Percentiles rank a stretch among this genome's conserved stretches.
Conservation (phyloP, 2,797 vertebrate genomes). For the Neosilurus mollespiculum region DNA sequence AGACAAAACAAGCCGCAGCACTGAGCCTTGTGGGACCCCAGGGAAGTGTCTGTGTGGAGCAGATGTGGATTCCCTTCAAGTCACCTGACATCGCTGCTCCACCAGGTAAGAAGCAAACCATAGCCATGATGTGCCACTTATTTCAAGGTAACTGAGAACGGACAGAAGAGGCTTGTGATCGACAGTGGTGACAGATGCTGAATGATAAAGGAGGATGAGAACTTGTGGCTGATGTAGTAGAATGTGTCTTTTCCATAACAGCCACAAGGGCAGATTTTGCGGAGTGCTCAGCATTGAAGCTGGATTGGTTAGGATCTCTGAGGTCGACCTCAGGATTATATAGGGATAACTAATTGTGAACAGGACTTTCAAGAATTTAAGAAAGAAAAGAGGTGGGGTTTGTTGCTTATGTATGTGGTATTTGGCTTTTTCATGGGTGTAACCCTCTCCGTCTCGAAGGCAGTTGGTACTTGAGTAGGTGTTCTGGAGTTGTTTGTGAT, state of each 20-base stretch:
- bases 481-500: not conserved
- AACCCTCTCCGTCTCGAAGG: not conserved
- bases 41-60: not conserved
- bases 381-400: not conserved
- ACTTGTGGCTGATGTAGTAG: not conserved
- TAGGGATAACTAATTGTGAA: not conserved
- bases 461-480: not conserved
- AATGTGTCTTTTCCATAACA: not conserved
- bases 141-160: not conserved
- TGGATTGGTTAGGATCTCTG: too few relatives aligned
- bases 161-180: not conserved
- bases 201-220: not conserved
- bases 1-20: not conserved
- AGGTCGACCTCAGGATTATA: not conserved
- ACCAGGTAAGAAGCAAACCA: not conserved
- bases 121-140: not conserved
- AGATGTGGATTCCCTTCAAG: not conserved
- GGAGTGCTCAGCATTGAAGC: too few relatives aligned
- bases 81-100: not conserved
- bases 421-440: not conserved
- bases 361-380: not conserved
- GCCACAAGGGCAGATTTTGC: not conserved
- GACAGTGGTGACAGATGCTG: not conserved
- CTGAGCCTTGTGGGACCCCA: not conserved
- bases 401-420: not conserved